Conservation (phyloP, 2,888 invertebrate genomes). For the Dione vanillae region DNA sequence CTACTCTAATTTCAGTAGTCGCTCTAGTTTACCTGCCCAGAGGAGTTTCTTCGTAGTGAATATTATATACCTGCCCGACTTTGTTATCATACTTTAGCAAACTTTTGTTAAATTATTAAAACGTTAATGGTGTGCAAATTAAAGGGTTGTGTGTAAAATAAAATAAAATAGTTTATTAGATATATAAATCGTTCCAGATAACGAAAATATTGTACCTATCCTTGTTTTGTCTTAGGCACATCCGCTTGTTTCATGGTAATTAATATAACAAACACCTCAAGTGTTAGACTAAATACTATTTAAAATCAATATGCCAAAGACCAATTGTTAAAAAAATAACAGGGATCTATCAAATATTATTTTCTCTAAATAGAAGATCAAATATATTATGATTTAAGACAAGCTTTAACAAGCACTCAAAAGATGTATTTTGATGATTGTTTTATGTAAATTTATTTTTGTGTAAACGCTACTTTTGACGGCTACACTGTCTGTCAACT, state of each 20-base stretch:
- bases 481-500: slow-evolving; percentile 62
- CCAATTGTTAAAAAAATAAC: slow-evolving; percentile 79
- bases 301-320: slow-evolving; percentile 79
- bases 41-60: slow-evolving; percentile 64
- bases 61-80: slow-evolving; percentile 58
- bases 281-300: slow-evolving; percentile 65
- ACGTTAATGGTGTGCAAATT: slow-evolving; percentile 82
- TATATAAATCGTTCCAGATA: slow-evolving; percentile 72
- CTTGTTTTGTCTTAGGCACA: slow-evolving; percentile 58
- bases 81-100: slow-evolving; percentile 55
- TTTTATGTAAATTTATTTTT: slow-evolving; percentile 65
- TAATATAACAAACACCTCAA: slow-evolving; percentile 52
- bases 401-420: slow-evolving; percentile 69
- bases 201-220: slow-evolving; percentile 57
- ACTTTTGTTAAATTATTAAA: slow-evolving; percentile 68
- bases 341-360: slow-evolving; percentile 73
- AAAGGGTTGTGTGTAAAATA: slow-evolving; percentile 85
- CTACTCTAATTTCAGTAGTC: slow-evolving; percentile 78
- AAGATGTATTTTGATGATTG: slow-evolving; percentile 72
- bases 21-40: slow-evolving; percentile 71
- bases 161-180: slow-evolving; percentile 82
- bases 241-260: slow-evolving; percentile 50
- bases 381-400: slow-evolving; percentile 54
- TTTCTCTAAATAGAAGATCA: slow-evolving; percentile 61
- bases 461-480: slow-evolving; percentile 54